Evolutionary conservation across 64 coral and sea anemone species (phyloP), one percentile per base, ranked within the genome.

Genomic region (Actinia equina): DNA sequence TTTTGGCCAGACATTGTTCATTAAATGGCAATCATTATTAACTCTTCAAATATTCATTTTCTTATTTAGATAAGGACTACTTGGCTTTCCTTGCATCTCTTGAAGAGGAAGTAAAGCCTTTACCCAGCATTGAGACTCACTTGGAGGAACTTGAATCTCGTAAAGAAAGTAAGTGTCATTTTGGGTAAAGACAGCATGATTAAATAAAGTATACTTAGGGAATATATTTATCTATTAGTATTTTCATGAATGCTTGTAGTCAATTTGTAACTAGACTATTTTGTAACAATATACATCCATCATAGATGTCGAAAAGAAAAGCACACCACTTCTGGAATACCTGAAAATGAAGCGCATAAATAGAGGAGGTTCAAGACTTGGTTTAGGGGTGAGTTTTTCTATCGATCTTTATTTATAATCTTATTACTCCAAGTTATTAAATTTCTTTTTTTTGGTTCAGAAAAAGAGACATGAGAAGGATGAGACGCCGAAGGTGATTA

Each of bases 91-190:
- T 99, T 18, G 88, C 93, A 90, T 90, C 90, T 43, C 88, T 99
- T 20, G 86, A 99, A n/a, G 67, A 99, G 79, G 91, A 92, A 44
- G 83, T 86, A 54, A 93, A 95, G 43, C 91, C 97, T 56, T 86
- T 90, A 19, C 90, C 97, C 23, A 99, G 93, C 86, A 78, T 90
- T 77, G 97, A 99, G 44, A 77, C 80, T 44, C 93, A 99, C 79
- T 76, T 99, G 78, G 97, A 99, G 41, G 93, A 99, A 69, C 89
- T 95, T 22, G 97, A 99, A 87, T 91, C 97, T 19, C 55, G 86
- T 14, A 99, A 99, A 53, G 91, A 99, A 88, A 87, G 93, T 99
- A 56, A 81, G 85, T 81, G 2, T 74, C 14, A 16, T 74, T 65
- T n/a, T 7, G n/a, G 3, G 2, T 19, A 63, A 37, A 37, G 30